These are phyloP conservation scores for Dryas iulia DNA, from an alignment of 1,140 invertebrate genomes.

Conservation along the genomic window DNA sequence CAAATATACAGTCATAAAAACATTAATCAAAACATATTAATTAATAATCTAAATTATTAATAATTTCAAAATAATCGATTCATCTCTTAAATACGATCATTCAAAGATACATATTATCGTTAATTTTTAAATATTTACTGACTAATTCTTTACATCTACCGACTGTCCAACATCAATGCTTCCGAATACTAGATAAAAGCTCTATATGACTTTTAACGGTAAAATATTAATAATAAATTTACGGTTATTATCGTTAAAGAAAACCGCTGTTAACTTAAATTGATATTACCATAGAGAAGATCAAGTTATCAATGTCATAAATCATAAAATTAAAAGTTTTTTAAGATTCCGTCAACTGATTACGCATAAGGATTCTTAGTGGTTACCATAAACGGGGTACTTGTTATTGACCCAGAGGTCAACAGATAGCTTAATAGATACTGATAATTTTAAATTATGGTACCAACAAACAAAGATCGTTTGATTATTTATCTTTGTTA, in stretches of 20 bases:
- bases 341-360: constrained; percentile 64
- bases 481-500: not conserved
- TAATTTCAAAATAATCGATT: too few relatives aligned
- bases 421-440: constrained; percentile 47
- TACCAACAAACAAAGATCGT: constrained; percentile 3
- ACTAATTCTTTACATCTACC: not conserved
- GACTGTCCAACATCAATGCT: not conserved
- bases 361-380: constrained; percentile 53
- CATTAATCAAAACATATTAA: too few relatives aligned
- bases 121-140: not conserved
- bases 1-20: too few relatives aligned
- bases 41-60: too few relatives aligned
- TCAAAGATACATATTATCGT: not conserved
- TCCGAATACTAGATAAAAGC: not conserved
- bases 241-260: not conserved
- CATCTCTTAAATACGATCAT: not conserved
- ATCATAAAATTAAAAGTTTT: constrained; percentile 61
- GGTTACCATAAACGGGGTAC: constrained; percentile 40
- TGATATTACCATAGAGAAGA: constrained; percentile 1
- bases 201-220: not conserved
- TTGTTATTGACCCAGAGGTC: constrained; percentile 49
- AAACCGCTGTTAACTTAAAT: not conserved
- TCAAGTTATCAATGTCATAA: constrained; percentile 52
- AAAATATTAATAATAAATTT: not conserved
- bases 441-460: constrained; percentile 41